Evolutionary conservation across 2,113 vertebrate genomes (phyloP), one percentile per base, ranked within the genome.

Genomic region (Nanorana parkeri): DNA sequence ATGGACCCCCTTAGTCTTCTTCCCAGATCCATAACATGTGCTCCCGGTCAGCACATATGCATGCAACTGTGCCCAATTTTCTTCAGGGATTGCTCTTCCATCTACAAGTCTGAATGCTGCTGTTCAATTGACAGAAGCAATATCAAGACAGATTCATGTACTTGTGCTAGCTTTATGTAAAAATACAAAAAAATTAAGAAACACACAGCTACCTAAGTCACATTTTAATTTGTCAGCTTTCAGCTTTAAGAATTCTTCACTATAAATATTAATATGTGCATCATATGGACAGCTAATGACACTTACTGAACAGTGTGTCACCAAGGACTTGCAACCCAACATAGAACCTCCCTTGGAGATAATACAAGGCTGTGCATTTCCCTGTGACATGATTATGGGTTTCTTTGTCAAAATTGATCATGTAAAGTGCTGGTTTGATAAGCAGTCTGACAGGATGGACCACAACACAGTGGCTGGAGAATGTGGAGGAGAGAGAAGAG

Each of bases 261-360:
- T 54, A 47, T 47, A 10, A 47, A 47, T 15, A 26, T 21, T 78
- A 79, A 17, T 64, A 56, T 79, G 65, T 55, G 58, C 51, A 56
- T 68, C 76, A 65, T 6, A 68, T 52, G 17, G 41, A 65, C 26
- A 20, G 52, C 47, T 58, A 79, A 55, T 68, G 65, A 32, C 52
- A 56, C 28, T 20, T 55, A 17, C 54, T 68, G 21, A 78, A 19
- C 51, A 73, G 24, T 28, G 17, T 58, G 51, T 26, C 71, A 73
- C 26, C 24, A 29, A 52, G 7, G 32, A 51, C 15, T 29, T 24
- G 58, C 63, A 76, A 63, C 29, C 32, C 56, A 63, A 16, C 28
- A 68, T 58, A 29, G 52, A 54, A 68, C 65, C 77, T 36, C 77
- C 77, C 64, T 56, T 15, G 64, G 77, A 36, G 26, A 67, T 79